Conservation (phyloP, 2,888 invertebrate genomes). For the Eupithecia insigniata region DNA sequence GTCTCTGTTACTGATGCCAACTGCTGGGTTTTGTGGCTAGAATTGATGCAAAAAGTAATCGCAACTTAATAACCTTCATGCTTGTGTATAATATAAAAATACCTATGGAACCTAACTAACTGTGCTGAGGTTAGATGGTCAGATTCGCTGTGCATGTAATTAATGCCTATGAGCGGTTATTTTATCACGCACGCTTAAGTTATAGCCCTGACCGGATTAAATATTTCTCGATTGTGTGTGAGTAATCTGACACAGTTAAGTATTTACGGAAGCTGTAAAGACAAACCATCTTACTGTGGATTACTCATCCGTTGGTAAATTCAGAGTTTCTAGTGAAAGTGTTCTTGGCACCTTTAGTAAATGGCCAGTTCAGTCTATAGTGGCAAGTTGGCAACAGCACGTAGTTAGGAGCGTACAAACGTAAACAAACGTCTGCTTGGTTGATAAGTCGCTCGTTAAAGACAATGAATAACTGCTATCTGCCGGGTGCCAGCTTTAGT, state of each 20-base stretch:
- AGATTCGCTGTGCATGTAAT: conserved; percentile 19
- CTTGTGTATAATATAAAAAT: conserved; percentile 4
- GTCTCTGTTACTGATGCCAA: conserved; percentile 31
- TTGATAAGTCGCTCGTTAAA: conserved; percentile 51
- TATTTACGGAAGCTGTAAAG: background rate
- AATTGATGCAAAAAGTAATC: background rate
- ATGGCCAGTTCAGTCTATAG: conserved; percentile 22
- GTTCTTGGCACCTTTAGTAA: conserved; percentile 13
- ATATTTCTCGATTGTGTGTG: background rate
- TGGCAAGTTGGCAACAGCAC: conserved; percentile 30
- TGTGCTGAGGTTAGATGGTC: conserved; percentile 7
- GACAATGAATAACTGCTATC: conserved; percentile 50
- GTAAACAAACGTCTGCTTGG: conserved; percentile 69
- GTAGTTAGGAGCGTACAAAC: conserved; percentile 58
- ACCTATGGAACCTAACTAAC: conserved; percentile 15
- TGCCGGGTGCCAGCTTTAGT: conserved; percentile 28
- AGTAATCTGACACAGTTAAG: background rate
- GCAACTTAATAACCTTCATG: background rate
- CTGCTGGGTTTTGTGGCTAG: conserved; percentile 27
- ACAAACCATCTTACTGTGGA: background rate
- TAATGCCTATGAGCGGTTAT: conserved; percentile 17
- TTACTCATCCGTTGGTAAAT: background rate
- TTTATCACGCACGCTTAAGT: conserved; percentile 21
- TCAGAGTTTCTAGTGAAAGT: conserved; percentile 3
- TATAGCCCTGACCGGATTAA: conserved; percentile 13